phyloP scores from a whole-genome alignment of 1,140 invertebrate species.

The Arion vulgaris region DNA sequence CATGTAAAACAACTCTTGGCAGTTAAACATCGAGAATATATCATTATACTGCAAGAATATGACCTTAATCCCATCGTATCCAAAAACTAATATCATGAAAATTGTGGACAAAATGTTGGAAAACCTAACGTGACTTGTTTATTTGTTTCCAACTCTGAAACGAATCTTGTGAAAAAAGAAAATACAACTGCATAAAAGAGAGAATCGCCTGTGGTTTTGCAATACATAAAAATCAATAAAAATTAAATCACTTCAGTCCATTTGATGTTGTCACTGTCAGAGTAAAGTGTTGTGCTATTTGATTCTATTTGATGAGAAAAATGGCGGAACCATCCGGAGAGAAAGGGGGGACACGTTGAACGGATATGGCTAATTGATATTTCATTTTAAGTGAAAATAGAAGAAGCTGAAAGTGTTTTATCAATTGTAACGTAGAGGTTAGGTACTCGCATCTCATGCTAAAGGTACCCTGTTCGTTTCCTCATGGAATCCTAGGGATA shows the following conservation, averaged over 20 bases:
- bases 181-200: neutral
- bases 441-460: too few relatives aligned
- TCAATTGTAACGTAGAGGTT: too few relatives aligned
- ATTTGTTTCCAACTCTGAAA: neutral
- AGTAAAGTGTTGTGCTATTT: neutral
- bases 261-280: conserved; percentile 26
- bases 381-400: neutral
- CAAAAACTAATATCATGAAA: neutral
- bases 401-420: conserved; percentile 4
- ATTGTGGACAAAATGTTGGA: neutral
- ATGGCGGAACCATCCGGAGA: neutral
- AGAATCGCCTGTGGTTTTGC: neutral
- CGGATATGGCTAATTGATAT: conserved; percentile 17
- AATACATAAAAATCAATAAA: conserved; percentile 28
- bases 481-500: too few relatives aligned
- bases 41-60: neutral
- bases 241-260: conserved; percentile 31
- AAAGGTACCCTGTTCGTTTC: too few relatives aligned
- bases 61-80: neutral
- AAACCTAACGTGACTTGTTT: conserved; percentile 3
- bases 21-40: neutral
- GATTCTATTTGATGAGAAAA: conserved; percentile 1
- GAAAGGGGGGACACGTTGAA: neutral
- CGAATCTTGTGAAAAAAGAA: neutral
- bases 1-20: too few relatives aligned